Conservation (phyloP, 2,888 invertebrate genomes). For the Uropetala carovei region DNA sequence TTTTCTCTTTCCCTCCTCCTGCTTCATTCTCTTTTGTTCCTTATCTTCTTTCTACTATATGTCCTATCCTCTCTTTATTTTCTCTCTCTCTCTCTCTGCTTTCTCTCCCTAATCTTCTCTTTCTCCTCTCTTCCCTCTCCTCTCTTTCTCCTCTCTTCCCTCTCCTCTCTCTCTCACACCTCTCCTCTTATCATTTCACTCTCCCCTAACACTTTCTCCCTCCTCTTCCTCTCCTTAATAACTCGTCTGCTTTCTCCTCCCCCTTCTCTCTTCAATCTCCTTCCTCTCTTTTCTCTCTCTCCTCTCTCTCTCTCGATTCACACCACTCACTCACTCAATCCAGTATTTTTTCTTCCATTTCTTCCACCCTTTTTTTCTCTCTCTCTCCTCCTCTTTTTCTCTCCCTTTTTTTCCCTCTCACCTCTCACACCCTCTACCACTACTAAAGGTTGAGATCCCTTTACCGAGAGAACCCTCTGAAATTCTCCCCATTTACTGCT, state of each 20-base stretch:
- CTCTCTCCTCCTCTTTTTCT: neutral
- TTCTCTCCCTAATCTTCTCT: too few species aligned
- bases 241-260: neutral
- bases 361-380: neutral
- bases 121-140: neutral
- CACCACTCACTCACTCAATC: neutral
- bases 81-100: neutral
- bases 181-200: constrained; percentile 16
- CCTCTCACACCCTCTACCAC: neutral
- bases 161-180: constrained; percentile 53
- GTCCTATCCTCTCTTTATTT: neutral
- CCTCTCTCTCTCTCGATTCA: neutral
- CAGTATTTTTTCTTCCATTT: too few species aligned
- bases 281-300: neutral
- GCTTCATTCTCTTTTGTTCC: neutral
- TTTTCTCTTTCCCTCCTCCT: neutral
- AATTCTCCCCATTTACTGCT: constrained; percentile 13
- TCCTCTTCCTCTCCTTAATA: neutral
- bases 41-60: neutral
- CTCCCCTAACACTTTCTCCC: neutral
- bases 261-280: neutral
- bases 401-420: neutral
- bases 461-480: neutral
- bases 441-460: neutral
- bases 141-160: neutral